Evolutionary conservation across 2,797 vertebrate genomes (phyloP).

Genomic region (Myripristis jacobus): DNA sequence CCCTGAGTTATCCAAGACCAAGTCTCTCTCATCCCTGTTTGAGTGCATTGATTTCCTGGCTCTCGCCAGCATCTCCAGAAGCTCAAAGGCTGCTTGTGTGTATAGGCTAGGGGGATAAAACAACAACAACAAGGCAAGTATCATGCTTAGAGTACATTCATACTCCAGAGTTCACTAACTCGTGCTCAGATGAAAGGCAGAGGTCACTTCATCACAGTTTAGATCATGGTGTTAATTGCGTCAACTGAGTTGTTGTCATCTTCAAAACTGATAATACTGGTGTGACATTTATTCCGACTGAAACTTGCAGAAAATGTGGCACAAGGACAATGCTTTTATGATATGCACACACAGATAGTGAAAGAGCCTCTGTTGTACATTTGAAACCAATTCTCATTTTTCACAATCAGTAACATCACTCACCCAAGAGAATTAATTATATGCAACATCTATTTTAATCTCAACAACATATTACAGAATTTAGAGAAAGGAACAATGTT

Average conservation of each 20-base stretch:
- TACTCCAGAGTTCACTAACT: conserved; percentile 49
- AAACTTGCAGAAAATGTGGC: conserved; percentile 45
- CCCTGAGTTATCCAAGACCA: conserved; percentile 77
- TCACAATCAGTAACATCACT: conserved; percentile 70
- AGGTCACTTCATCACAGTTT: conserved; percentile 27
- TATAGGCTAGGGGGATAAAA: conserved; percentile 62
- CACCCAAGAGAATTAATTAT: conserved; percentile 71
- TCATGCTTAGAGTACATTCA: conserved; percentile 56
- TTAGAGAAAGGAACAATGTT: conserved; percentile 33
- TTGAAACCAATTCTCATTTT: conserved; percentile 70
- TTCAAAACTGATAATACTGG: conserved; percentile 40
- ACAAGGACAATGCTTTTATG: conserved; percentile 58
- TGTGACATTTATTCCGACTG: conserved; percentile 38
- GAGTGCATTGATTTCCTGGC: conserved; percentile 77
- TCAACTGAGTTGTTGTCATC: conserved; percentile 47
- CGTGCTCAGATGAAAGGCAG: conserved; percentile 51
- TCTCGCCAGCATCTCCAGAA: conserved; percentile 69
- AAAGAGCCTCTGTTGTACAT: conserved; percentile 53
- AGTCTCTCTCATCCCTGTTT: conserved; percentile 78
- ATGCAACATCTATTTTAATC: conserved; percentile 71
- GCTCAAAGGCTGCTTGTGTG: conserved; percentile 64
- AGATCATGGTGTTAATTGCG: conserved; percentile 44
- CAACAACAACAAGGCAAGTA: conserved; percentile 66
- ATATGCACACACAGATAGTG: conserved; percentile 50
- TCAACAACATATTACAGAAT: conserved; percentile 42